phyloP scores from a whole-genome alignment of 2,888 invertebrate genomes.

The Pegoplata infirma region DNA sequence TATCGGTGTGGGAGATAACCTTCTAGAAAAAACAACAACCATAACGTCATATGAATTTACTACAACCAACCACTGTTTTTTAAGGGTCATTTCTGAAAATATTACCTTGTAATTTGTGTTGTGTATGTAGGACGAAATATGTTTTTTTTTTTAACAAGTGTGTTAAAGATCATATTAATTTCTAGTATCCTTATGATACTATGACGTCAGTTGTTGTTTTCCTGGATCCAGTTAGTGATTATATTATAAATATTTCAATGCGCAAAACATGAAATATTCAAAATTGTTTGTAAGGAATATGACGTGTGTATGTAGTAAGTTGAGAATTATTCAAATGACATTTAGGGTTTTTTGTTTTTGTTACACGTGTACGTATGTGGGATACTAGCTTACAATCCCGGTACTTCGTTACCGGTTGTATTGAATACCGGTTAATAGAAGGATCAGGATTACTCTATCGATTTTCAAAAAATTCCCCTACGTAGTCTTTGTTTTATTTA shows the following conservation, averaged over 20 bases:
- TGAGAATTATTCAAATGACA: no score
- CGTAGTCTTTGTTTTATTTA: no score
- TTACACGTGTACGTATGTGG: no score
- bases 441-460: no score
- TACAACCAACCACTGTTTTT: slow-evolving; percentile 1
- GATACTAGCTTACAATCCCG: no score
- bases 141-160: not conserved
- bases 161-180: not conserved
- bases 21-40: not conserved
- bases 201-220: not conserved
- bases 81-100: slow-evolving; percentile 19
- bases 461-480: no score
- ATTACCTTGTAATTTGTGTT: not conserved
- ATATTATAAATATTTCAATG: no score
- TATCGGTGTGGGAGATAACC: not conserved
- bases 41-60: slow-evolving; percentile 27
- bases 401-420: no score
- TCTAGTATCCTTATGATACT: not conserved
- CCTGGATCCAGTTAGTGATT: no score
- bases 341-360: no score
- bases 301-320: no score
- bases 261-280: not conserved
- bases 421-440: no score
- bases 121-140: slow-evolving; percentile 6
- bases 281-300: not conserved